Conservation (phyloP, 30 jellyfish, hydroid and myxozoan species). For the Aurelia aurita complex sp. Pacific region DNA sequence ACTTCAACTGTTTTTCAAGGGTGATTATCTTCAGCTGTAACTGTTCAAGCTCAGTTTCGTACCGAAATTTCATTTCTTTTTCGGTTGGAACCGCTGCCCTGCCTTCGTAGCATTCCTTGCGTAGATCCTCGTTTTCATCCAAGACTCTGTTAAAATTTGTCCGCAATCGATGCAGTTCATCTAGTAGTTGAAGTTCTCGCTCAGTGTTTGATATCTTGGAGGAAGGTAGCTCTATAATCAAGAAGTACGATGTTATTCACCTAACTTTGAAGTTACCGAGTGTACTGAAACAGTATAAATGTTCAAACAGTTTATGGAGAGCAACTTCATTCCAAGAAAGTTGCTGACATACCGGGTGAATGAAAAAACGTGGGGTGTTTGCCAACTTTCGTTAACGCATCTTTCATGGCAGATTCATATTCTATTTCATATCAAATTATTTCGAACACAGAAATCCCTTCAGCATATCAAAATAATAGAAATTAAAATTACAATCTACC, state of each 20-base stretch:
- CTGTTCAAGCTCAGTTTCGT: constrained; percentile 20
- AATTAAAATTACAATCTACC: too few relatives aligned
- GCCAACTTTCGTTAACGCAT: too few relatives aligned
- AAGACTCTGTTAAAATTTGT: constrained; percentile 34
- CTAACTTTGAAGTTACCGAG: neutral
- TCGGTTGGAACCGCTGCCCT: neutral
- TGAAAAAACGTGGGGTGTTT: too few relatives aligned
- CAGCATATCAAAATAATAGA: too few relatives aligned
- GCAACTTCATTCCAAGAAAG: too few relatives aligned
- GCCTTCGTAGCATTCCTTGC: constrained; percentile 12
- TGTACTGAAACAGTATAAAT: too few relatives aligned
- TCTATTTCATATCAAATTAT: too few relatives aligned
- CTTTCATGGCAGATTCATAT: too few relatives aligned
- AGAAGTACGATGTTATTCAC: neutral
- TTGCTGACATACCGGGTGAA: too few relatives aligned
- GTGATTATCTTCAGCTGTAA: constrained; percentile 20
- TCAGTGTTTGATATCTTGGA: constrained; percentile 11
- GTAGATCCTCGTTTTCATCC: constrained; percentile 46
- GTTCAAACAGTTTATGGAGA: too few relatives aligned
- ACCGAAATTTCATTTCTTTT: constrained; percentile 10
- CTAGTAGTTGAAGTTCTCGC: constrained; percentile 70
- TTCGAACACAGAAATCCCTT: too few relatives aligned
- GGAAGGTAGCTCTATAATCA: constrained; percentile 3
- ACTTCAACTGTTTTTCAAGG: constrained; percentile 45
- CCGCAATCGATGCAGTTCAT: constrained; percentile 62